Evolutionary conservation across 1,140 invertebrate genomes (phyloP).

Genomic region (Callitettix versicolor): DNA sequence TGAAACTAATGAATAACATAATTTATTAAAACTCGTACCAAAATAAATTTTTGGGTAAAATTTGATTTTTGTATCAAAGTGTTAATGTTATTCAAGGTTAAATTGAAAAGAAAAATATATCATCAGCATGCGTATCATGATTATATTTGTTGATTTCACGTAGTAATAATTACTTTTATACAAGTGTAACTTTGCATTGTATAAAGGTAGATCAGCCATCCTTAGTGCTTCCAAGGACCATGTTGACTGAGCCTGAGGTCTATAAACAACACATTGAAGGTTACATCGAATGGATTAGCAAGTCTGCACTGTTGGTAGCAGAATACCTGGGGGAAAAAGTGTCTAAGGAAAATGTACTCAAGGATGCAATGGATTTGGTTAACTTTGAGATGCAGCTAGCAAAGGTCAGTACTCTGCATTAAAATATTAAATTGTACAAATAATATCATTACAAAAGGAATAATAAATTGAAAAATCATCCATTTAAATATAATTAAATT

Average conservation of each 20-base stretch:
- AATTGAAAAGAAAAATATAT: too few relatives aligned
- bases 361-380: conserved; percentile 39
- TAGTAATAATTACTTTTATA: too few relatives aligned
- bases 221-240: conserved; percentile 41
- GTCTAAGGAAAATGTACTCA: conserved; percentile 27
- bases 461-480: too few relatives aligned
- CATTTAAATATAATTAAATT: too few relatives aligned
- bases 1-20: too few relatives aligned
- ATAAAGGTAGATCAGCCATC: conserved; percentile 42
- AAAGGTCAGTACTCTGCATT: conserved; percentile 36
- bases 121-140: too few relatives aligned
- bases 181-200: neutral
- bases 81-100: too few relatives aligned
- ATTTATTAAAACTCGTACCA: too few relatives aligned
- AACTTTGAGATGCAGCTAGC: conserved; percentile 48
- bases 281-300: conserved; percentile 38
- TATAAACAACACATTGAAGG: conserved; percentile 35
- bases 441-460: too few relatives aligned
- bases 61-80: too few relatives aligned
- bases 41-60: too few relatives aligned
- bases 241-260: conserved; percentile 34
- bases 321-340: conserved; percentile 8
- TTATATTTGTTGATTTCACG: too few relatives aligned
- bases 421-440: neutral
- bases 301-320: conserved; percentile 26